A percentile compares a stretch with the other conserved stretches of the same genome.
Conservation (phyloP, 1,140 invertebrate species). For the Drosophila ohnishii region DNA sequence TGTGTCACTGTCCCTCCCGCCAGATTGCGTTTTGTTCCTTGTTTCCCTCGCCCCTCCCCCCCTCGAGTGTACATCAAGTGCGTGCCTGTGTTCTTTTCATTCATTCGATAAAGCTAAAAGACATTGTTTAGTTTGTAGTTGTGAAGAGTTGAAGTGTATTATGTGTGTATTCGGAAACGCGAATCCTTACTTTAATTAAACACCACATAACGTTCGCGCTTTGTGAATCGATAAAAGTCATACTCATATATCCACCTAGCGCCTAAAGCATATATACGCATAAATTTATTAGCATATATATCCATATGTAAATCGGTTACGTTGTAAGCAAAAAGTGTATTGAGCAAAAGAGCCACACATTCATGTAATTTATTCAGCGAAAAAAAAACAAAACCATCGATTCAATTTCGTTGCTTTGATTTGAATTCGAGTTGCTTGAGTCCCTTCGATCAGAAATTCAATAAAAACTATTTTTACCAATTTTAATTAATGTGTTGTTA, state of each 20-base stretch:
- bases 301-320: conserved; percentile 44
- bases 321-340: conserved; percentile 24
- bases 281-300: conserved; percentile 44
- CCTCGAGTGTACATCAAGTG: conserved; percentile 6
- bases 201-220: conserved; percentile 20
- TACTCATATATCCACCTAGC: conserved; percentile 35
- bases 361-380: conserved; percentile 39
- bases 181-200: conserved; percentile 21
- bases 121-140: conserved; percentile 68
- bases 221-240: conserved; percentile 67
- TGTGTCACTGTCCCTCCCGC: conserved; percentile 15
- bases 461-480: conserved; percentile 48
- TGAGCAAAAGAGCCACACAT: conserved; percentile 14
- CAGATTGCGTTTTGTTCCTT: conserved; percentile 24
- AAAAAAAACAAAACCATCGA: conserved; percentile 6
- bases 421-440: conserved; percentile 24
- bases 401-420: conserved; percentile 23
- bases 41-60: neutral
- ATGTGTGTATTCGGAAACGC: neutral
- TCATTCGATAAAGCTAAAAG: conserved; percentile 57
- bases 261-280: conserved; percentile 22
- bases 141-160: conserved; percentile 9
- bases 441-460: conserved; percentile 36
- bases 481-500: conserved; percentile 9
- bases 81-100: conserved; percentile 25